Percentiles rank a stretch among this genome's conserved stretches.
phyloP scores from a whole-genome alignment of 2,113 vertebrate species.

The Saiga tatarica region DNA sequence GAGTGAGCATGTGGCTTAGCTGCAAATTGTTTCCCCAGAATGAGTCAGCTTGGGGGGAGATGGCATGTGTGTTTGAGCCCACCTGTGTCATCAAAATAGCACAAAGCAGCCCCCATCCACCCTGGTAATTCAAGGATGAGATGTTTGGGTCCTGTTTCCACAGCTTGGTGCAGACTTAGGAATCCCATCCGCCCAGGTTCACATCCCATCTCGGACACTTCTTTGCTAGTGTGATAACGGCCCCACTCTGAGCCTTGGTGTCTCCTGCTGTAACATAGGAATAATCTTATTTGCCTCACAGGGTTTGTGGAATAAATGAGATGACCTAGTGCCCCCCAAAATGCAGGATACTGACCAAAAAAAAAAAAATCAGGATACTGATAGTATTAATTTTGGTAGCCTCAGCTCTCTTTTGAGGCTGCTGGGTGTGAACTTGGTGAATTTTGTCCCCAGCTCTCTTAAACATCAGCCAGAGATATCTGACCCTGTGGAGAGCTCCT shows the following conservation, averaged over 20 bases:
- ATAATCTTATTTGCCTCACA: neutral
- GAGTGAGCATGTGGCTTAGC: neutral
- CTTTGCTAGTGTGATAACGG: neutral
- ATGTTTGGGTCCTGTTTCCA: neutral
- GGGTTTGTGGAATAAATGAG: neutral
- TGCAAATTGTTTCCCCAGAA: neutral
- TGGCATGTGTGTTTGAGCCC: neutral
- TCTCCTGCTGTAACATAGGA: neutral
- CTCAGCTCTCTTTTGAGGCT: neutral
- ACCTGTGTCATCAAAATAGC: neutral
- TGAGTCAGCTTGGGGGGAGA: neutral
- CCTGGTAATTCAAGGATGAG: neutral
- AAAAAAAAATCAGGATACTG: neutral
- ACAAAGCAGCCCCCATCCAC: accelerated
- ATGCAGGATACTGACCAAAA: neutral
- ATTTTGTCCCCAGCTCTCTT: neutral
- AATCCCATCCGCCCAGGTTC: neutral
- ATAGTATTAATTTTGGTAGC: accelerated
- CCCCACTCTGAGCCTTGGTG: neutral
- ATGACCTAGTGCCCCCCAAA: neutral
- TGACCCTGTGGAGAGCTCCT: neutral
- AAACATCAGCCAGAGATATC: too few relatives aligned
- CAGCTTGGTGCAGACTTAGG: neutral
- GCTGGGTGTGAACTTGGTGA: neutral
- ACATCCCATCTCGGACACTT: too few relatives aligned